Conservation (phyloP, 2,113 vertebrate species). For the Heterocephalus glaber region DNA sequence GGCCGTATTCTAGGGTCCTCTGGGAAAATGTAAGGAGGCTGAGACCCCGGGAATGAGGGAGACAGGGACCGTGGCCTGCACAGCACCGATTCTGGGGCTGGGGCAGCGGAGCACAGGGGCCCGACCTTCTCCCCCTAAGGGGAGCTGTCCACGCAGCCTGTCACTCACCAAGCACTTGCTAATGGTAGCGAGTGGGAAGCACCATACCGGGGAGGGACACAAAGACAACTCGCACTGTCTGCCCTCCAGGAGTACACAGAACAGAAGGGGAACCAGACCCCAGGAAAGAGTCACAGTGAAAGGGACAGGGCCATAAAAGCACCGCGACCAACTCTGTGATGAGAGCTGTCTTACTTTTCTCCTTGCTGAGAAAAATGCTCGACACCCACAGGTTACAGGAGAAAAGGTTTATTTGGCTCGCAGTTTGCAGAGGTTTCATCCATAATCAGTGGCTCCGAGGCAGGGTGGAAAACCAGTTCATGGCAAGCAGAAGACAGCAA, state of each 20-base stretch:
- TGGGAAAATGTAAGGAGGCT: background rate
- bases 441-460: too few species aligned
- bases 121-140: background rate
- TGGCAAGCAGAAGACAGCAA: too few species aligned
- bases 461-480: too few species aligned
- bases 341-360: too few species aligned
- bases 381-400: too few species aligned
- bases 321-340: accelerated
- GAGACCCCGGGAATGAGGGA: background rate
- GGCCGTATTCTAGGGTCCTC: background rate
- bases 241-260: background rate
- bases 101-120: background rate
- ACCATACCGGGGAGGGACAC: background rate
- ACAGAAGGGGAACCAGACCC: background rate
- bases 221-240: background rate
- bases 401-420: too few species aligned
- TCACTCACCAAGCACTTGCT: background rate
- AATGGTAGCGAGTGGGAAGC: background rate
- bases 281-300: background rate
- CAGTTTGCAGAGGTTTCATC: too few species aligned
- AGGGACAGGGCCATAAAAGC: background rate
- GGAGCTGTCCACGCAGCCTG: background rate
- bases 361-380: too few species aligned
- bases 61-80: background rate
- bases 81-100: background rate